Evolutionary conservation across 2,797 vertebrate genomes (phyloP), one percentile per base, ranked within the genome.

Genomic region (Amniataba percoides): DNA sequence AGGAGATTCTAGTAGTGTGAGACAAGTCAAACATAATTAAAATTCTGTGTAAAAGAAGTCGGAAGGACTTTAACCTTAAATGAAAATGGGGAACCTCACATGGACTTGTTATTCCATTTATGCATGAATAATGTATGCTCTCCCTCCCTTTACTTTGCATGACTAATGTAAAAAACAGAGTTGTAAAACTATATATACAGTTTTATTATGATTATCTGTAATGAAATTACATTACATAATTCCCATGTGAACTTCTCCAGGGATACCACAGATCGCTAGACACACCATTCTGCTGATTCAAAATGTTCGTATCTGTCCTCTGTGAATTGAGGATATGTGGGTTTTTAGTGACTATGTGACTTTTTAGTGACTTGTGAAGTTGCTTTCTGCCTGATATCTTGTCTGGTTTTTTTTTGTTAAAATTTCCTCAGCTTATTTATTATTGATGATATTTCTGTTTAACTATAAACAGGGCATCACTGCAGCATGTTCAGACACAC

Each of bases 81-180:
- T 57, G 12, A 34, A 39, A 74, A 52, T 8, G 2, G 36, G 31
- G 4, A 67, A 27, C 25, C 14, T 55, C 57, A 8, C 21, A n/a
- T 7, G 46, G 19, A 7, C 19, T 66, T 65, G 40, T 43, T 60
- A 46, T 21, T 55, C 12, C 25, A 21, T 56, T 23, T 63, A 9
- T 36, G 19, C 45, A 59, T 77, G 45, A 67, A 81, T 77, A 51
- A 61, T 81, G 18, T 51, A 65, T 53, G 36, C 2, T 7, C 49
- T 27, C 23, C 25, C 12, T 31, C 27, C 4, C 15, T 56, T 57
- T 36, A 48, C 1, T 43, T 49, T 57, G 15, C 13, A 5, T 53
- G n/a, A 16, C 51, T 49, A 63, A 25, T 34, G 4, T 25, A 52
- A 70, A 61, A 34, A 62, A 63, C 45, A 36, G 16, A 5, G 23